Evolutionary conservation across 2,888 invertebrate species (phyloP).

Genomic region (Timandra comae): DNA sequence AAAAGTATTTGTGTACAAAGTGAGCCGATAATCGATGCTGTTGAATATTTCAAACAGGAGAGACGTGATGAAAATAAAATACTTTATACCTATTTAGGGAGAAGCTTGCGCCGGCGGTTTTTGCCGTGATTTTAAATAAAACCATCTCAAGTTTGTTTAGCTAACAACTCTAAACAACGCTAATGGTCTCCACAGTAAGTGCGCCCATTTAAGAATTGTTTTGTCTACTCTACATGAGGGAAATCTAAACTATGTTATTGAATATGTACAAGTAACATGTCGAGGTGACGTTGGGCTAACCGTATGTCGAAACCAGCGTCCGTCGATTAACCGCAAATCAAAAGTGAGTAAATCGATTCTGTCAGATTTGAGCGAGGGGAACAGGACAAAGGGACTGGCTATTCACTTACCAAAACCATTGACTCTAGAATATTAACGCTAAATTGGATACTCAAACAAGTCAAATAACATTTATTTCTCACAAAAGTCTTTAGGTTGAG

Average conservation of each 20-base stretch:
- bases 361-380: slow-evolving; percentile 20
- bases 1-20: slow-evolving; percentile 66
- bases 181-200: slow-evolving; percentile 38
- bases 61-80: slow-evolving; percentile 60
- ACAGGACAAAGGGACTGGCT: slow-evolving; percentile 16
- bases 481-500: neutral
- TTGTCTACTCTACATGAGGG: too few species aligned
- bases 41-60: slow-evolving; percentile 65
- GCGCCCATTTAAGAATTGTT: slow-evolving; percentile 26
- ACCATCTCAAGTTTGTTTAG: slow-evolving; percentile 38
- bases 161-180: slow-evolving; percentile 36
- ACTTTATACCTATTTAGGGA: slow-evolving; percentile 7
- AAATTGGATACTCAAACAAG: slow-evolving; percentile 16
- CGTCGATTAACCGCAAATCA: slow-evolving; percentile 29
- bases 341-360: slow-evolving; percentile 26
- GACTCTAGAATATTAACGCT: slow-evolving; percentile 9
- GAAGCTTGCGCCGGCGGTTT: slow-evolving; percentile 22
- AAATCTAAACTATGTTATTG: too few species aligned
- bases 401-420: slow-evolving; percentile 20
- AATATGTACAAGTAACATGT: too few species aligned
- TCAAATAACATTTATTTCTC: slow-evolving; percentile 2
- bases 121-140: slow-evolving; percentile 43
- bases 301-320: slow-evolving; percentile 14
- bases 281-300: slow-evolving; percentile 12
- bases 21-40: slow-evolving; percentile 65